A percentile compares a stretch with the other conserved stretches of the same genome.
phyloP scores from a whole-genome alignment of 2,113 vertebrate genomes.

The Acrocephalus kingi region DNA sequence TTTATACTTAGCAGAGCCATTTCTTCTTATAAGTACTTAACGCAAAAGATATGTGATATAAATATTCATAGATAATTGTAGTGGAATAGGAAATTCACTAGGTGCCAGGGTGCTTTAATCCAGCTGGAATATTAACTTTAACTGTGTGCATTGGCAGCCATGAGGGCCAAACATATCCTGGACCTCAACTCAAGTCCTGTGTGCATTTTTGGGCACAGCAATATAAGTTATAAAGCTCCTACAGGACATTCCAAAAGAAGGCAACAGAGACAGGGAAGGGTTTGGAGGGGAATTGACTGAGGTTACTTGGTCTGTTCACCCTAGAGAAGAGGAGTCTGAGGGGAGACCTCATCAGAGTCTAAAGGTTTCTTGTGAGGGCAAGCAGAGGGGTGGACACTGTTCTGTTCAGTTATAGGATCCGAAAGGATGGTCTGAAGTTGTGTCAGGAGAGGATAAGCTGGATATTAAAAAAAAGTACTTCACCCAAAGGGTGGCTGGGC shows the following conservation, averaged over 20 bases:
- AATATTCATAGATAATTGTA: neutral
- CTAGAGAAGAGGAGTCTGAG: neutral
- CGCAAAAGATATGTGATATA: neutral
- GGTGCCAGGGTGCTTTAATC: neutral
- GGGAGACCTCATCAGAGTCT: neutral
- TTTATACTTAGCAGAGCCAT: neutral
- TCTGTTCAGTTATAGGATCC: neutral
- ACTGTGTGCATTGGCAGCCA: neutral
- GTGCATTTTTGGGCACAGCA: neutral
- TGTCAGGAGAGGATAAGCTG: neutral
- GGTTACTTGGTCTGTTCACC: neutral
- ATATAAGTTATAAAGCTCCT: neutral
- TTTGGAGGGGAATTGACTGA: neutral
- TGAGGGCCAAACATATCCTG: neutral
- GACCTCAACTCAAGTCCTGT: fast-evolving
- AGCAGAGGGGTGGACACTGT: neutral
- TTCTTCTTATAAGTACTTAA: neutral
- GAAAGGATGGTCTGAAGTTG: neutral
- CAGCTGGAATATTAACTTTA: neutral
- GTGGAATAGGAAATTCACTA: neutral
- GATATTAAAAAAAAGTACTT: neutral
- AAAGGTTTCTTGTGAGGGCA: neutral
- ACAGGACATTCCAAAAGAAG: neutral
- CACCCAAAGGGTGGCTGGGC: neutral
- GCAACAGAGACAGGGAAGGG: neutral